phyloP scores from a whole-genome alignment of 1,140 invertebrate genomes.

The Cotesia vestalis region DNA sequence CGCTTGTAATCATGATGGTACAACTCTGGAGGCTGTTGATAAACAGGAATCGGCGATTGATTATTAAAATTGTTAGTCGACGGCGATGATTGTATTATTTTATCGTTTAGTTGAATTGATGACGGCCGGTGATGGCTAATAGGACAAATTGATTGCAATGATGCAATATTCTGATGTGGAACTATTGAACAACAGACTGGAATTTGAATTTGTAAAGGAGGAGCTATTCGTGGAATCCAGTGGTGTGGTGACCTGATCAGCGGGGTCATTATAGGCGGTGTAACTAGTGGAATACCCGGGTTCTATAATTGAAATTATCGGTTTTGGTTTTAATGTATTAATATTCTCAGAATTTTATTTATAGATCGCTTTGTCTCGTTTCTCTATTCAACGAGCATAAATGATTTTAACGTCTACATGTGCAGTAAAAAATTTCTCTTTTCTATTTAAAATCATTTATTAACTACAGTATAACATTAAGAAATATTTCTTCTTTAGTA shows the following conservation, averaged over 20 bases:
- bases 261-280: conserved; percentile 47
- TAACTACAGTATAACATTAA: too few species aligned
- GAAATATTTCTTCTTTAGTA: too few species aligned
- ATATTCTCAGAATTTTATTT: neutral
- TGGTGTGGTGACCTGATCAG: conserved; percentile 51
- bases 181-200: conserved; percentile 42
- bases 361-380: too few species aligned
- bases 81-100: conserved; percentile 34
- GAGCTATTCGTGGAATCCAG: conserved; percentile 51
- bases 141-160: conserved; percentile 47
- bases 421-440: too few species aligned
- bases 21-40: conserved; percentile 53
- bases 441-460: too few species aligned
- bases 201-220: conserved; percentile 50
- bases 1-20: conserved; percentile 54
- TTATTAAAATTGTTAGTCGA: conserved; percentile 35
- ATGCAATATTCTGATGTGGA: conserved; percentile 41
- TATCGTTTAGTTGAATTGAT: conserved; percentile 36
- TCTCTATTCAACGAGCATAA: too few species aligned
- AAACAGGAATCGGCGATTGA: conserved; percentile 52
- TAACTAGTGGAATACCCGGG: conserved; percentile 49
- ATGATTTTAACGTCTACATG: too few species aligned
- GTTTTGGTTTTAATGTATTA: neutral
- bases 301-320: conserved; percentile 48
- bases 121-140: conserved; percentile 47